These are phyloP conservation scores for Dicyrtomina minuta DNA, from an alignment of 2,888 invertebrate genomes.

Conservation along the genomic window DNA sequence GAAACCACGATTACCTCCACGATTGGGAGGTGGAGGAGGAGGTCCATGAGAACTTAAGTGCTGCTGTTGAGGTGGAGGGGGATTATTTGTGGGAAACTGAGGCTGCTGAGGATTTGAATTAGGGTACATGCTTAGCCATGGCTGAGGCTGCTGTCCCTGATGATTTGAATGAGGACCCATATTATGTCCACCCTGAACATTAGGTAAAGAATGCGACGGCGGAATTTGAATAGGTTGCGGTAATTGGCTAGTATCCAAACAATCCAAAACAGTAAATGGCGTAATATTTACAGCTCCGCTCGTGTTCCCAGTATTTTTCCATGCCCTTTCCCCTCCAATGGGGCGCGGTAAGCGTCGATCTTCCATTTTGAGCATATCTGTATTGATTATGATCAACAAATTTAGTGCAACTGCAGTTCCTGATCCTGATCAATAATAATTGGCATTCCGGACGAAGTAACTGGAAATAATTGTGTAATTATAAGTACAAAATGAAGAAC, in stretches of 20 bases:
- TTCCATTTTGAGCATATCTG: slow-evolving; percentile 45
- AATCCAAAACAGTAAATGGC: slow-evolving; percentile 34
- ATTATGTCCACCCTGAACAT: slow-evolving; percentile 27
- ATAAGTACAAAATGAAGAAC: slow-evolving; percentile 7
- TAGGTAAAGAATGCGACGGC: slow-evolving; percentile 5
- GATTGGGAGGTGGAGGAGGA: slow-evolving; percentile 27
- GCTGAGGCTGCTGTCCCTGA: slow-evolving; percentile 27
- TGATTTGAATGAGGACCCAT: slow-evolving; percentile 35
- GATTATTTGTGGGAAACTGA: slow-evolving; percentile 28
- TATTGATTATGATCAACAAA: too few relatives aligned
- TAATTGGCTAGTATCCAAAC: slow-evolving; percentile 32
- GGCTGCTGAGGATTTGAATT: slow-evolving; percentile 35
- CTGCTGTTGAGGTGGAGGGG: slow-evolving; percentile 15
- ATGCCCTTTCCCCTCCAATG: slow-evolving; percentile 49
- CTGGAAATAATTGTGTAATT: neutral
- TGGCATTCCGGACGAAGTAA: too few relatives aligned
- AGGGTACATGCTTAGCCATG: slow-evolving; percentile 39
- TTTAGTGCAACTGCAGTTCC: neutral
- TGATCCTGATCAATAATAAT: too few relatives aligned
- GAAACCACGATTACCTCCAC: slow-evolving; percentile 39
- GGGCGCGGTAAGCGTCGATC: slow-evolving; percentile 49
- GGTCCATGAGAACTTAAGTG: slow-evolving; percentile 35
- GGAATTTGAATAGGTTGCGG: slow-evolving; percentile 32
- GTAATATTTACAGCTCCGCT: slow-evolving; percentile 23
- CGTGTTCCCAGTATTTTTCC: slow-evolving; percentile 34